phyloP scores from a whole-genome alignment of 2,888 invertebrate genomes.

The Tetheella fluctuosa region DNA sequence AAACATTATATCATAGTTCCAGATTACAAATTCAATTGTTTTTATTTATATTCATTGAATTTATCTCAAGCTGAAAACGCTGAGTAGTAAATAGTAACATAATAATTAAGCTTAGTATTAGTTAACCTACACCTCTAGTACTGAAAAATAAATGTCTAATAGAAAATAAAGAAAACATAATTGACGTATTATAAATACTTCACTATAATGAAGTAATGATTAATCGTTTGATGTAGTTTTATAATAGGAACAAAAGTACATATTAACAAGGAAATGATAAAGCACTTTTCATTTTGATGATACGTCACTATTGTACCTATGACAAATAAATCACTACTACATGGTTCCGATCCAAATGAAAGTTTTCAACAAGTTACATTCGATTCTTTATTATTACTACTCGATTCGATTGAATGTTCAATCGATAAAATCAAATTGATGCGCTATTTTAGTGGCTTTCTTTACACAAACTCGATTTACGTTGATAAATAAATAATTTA shows the following conservation, averaged over 20 bases:
- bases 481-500: too few relatives aligned
- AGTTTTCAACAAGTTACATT: slow-evolving; percentile 2
- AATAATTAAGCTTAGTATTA: too few relatives aligned
- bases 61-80: too few relatives aligned
- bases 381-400: background rate
- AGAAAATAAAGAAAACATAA: too few relatives aligned
- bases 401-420: background rate
- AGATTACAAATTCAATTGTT: too few relatives aligned
- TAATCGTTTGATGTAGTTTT: background rate
- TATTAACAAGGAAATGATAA: background rate
- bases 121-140: too few relatives aligned
- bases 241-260: background rate
- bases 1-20: too few relatives aligned
- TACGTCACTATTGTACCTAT: background rate
- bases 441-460: background rate
- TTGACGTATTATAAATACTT: background rate
- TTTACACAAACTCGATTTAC: background rate
- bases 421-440: background rate
- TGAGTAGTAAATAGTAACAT: too few relatives aligned
- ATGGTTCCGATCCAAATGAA: background rate
- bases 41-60: too few relatives aligned
- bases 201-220: background rate
- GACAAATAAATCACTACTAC: background rate
- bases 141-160: too few relatives aligned
- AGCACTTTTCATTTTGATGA: background rate